A percentile compares a stretch with the other conserved stretches of the same genome.
These are phyloP conservation scores for Eulemur rufifrons DNA, from an alignment of 2,113 vertebrate species.

Conservation along the genomic window DNA sequence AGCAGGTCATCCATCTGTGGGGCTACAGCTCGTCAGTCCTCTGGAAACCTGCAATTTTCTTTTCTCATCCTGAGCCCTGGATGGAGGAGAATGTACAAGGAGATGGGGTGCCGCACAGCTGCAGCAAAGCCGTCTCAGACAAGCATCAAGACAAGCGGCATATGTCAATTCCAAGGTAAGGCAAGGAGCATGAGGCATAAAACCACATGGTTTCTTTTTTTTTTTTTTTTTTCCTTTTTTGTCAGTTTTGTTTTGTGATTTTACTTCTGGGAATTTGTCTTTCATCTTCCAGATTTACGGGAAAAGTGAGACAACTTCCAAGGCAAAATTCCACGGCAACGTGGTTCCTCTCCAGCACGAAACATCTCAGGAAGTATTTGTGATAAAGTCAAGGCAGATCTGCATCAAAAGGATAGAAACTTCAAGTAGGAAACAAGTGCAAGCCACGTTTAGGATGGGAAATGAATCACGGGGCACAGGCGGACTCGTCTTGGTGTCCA, in stretches of 20 bases:
- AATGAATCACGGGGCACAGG: background rate
- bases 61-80: background rate
- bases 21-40: conserved; percentile 16
- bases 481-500: background rate
- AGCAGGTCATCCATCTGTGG: background rate
- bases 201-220: background rate
- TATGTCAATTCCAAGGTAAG: background rate
- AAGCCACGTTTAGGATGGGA: background rate
- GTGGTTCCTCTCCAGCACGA: background rate
- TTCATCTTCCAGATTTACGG: conserved; percentile 59
- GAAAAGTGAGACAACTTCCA: conserved; percentile 34
- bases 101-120: background rate
- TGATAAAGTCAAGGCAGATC: conserved; percentile 18
- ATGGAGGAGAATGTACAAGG: background rate
- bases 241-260: conserved; percentile 33
- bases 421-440: background rate
- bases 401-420: conserved; percentile 33
- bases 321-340: background rate
- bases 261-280: conserved; percentile 40
- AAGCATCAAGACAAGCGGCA: background rate
- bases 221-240: background rate
- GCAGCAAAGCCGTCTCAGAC: background rate
- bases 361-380: background rate
- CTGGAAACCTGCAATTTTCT: background rate
- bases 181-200: background rate